Base-by-base conservation (phyloP, 64 coral and sea anemone genomes). In the Dendrophyllia cribrosa region DNA sequence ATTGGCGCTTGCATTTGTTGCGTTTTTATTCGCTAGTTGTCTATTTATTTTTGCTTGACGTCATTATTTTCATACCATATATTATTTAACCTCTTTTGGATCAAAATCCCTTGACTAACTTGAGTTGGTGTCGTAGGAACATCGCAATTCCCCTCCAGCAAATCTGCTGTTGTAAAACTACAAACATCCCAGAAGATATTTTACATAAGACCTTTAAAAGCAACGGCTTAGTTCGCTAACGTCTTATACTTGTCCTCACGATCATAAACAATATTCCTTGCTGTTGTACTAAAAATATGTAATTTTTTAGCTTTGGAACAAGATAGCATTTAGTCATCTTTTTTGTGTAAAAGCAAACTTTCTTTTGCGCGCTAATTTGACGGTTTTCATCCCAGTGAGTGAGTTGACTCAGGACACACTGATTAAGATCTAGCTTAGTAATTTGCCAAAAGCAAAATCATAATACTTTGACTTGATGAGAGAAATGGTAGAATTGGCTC, bases 371-470 rank as follows among this genome's bases (percentile, higher is more conserved):
- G 2, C 16, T 75, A 75, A 75, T 75, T 75, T 75, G 47, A 75
- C 72, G 47, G 16, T 75, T 75, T 75, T 75, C 34, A 13, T 17
- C 14, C 45, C 16, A 48, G 5, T 43, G 72, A 51, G 72, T 46
- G 4, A 8, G 1, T 50, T 1, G 4, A 34, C 34, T 34, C 34
- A 34, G 14, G 72, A 75, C 72, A 50, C 46, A 14, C 50, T 75
- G 44, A 75, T 75, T 75, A 75, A 50, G 46, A 75, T 75, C 46
- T 51, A 14, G 72, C 20, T 19, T 44, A 2, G 44, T 75, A 75
- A 75, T 75, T 75, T 46, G 72, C 72, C 72, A 17, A 58, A 60
- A 53, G 34, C 55, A 59, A 79, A 79, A 59, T 79, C 52, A 79
- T 79, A 61, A 77, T 59, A 79, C 4, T 59, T 58, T 16, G 24